Conservation (phyloP, 2,888 invertebrate genomes). For the Ctenicera cuprea region DNA sequence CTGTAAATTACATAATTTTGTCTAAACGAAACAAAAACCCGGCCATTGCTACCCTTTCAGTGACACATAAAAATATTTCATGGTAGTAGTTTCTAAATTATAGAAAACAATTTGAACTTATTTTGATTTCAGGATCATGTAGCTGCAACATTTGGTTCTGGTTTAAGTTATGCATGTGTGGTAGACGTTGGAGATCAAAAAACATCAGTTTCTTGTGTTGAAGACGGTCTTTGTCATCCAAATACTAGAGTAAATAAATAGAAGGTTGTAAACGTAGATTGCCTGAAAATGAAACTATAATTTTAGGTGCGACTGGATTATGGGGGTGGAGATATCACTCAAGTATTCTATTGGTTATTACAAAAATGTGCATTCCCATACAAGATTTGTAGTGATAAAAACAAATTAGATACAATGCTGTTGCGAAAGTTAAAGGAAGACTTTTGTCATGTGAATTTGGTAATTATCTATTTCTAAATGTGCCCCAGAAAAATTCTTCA, state of each 20-base stretch:
- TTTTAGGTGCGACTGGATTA: conserved; percentile 83
- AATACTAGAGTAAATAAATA: conserved; percentile 80
- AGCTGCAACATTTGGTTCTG: conserved; percentile 89
- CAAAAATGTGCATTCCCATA: conserved; percentile 95
- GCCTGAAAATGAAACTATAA: not conserved
- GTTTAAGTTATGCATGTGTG: conserved; percentile 91
- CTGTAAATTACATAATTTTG: no score
- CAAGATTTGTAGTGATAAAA: conserved; percentile 84
- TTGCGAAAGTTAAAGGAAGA: conserved; percentile 91
- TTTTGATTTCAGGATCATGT: conserved; percentile 90
- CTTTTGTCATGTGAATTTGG: conserved; percentile 92
- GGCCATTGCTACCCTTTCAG: conserved; percentile 28
- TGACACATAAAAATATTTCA: not conserved
- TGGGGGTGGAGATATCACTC: conserved; percentile 94
- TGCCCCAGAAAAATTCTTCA: no score
- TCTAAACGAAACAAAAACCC: no score
- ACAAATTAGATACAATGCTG: conserved; percentile 85
- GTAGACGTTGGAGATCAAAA: conserved; percentile 97
- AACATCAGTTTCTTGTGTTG: conserved; percentile 96
- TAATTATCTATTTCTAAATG: conserved; percentile 56
- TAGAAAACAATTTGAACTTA: conserved; percentile 73
- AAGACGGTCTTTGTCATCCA: conserved; percentile 95
- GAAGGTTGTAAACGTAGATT: not conserved
- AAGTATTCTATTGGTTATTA: conserved; percentile 90
- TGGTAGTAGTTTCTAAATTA: no score